Percentiles rank a stretch among this genome's conserved stretches.
Evolutionary conservation across 2,888 invertebrate genomes (phyloP).

Genomic region (Vandiemenella viatica): DNA sequence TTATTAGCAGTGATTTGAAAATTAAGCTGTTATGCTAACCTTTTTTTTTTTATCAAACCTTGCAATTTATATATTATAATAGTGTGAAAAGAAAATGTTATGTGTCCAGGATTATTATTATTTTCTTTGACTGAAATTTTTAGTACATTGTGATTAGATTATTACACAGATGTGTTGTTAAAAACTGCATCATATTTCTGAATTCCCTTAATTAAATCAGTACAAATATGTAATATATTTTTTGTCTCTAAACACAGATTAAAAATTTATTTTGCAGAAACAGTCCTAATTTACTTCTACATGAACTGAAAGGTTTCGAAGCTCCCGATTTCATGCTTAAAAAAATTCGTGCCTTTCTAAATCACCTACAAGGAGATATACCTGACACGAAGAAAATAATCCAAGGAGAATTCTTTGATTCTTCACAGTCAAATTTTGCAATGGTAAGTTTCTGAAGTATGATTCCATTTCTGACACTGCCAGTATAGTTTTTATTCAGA

Average conservation of each 20-base stretch:
- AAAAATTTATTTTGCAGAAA: constrained; percentile 25
- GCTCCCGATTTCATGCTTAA: constrained; percentile 57
- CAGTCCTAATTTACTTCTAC: constrained; percentile 44
- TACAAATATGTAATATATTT: not conserved
- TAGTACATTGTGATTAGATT: not conserved
- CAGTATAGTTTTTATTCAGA: too few species aligned
- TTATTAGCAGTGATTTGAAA: too few species aligned
- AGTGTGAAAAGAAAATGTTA: too few species aligned
- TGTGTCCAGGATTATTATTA: too few species aligned
- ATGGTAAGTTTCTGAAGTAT: constrained; percentile 7
- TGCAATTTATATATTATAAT: too few species aligned
- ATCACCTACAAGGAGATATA: constrained; percentile 27
- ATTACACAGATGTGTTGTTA: not conserved
- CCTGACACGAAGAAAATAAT: constrained; percentile 20
- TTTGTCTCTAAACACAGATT: not conserved
- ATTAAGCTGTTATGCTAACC: too few species aligned
- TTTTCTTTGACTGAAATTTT: too few species aligned
- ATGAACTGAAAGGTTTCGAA: constrained; percentile 58
- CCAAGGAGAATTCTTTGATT: constrained; percentile 7
- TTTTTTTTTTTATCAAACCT: too few species aligned
- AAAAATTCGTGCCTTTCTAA: constrained; percentile 55
- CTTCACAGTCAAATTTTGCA: constrained; percentile 5
- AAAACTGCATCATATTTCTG: not conserved
- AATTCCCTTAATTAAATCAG: not conserved
- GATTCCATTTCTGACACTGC: too few species aligned